Evolutionary conservation across 2,888 invertebrate genomes (phyloP), one percentile per base, ranked within the genome.

Genomic region (Rhamphomyia laevipes): DNA sequence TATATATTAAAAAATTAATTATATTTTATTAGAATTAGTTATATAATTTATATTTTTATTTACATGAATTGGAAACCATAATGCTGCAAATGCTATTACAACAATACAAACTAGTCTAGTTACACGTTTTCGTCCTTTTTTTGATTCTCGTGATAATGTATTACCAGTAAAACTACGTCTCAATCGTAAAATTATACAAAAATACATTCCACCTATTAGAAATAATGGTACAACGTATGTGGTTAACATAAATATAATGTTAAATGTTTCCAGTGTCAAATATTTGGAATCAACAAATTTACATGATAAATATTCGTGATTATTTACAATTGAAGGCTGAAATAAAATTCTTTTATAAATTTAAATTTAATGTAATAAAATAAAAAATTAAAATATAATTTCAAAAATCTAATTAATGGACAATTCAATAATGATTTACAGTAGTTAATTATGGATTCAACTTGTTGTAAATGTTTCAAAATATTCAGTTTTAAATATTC

Each of bases 31-130:
- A 33, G 13, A 33, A 13, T 33, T 13, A 13, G 13, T 35, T 42
- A 23, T 13, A n/a, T 21, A 40, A 17, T 12, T 18, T 15, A 15
- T 21, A 42, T 23, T 23, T 41, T 23, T 13, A 48, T 61, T 73
- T 57, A 92, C 84, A 77, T 93, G 92, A 60, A 94, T 86, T 9
- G 94, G 94, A 62, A 87, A 81, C 94, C 94, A 94, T 72, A 92
- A 89, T n/a, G 90, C 77, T 13, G 93, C 92, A 66, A 95, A 95
- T 46, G 90, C 90, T 40, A 88, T 84, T 7, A 93, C 90, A 37
- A 93, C 90, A 33, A 91, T 84, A 45, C 92, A 81, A 10, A 95
- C 92, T 77, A 95, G 82, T 57, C 89, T 77, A 2, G 94, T 94
- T 21, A 92, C 94, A 53, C 90, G 77, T 70, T 84, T 84, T 70